These are phyloP conservation scores for Ostrea edulis DNA, from an alignment of 1,140 invertebrate genomes.

Conservation along the genomic window DNA sequence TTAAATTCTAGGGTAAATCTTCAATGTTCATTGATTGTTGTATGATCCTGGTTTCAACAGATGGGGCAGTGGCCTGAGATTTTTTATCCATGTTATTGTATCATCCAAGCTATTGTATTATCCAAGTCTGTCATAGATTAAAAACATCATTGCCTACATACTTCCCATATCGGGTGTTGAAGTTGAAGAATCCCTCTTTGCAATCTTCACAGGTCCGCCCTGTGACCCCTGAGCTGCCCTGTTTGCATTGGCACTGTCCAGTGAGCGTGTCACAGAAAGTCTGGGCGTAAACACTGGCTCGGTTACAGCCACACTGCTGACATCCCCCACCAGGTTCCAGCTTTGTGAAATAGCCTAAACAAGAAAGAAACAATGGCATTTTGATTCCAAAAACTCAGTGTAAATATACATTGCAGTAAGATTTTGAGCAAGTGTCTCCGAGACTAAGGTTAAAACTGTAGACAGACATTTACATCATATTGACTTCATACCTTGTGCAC, in stretches of 20 bases:
- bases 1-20: no score
- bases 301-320: constrained; percentile 91
- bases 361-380: background rate
- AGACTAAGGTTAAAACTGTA: no score
- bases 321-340: constrained; percentile 67
- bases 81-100: no score
- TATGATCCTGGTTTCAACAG: no score
- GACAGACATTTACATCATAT: no score
- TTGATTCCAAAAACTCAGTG: no score
- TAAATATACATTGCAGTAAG: no score
- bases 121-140: no score
- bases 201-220: constrained; percentile 74
- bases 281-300: constrained; percentile 85
- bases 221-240: constrained; percentile 70
- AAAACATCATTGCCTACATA: constrained; percentile 49
- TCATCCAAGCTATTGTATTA: no score
- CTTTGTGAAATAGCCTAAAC: constrained; percentile 88
- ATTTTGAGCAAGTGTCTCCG: no score
- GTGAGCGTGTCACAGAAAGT: constrained; percentile 88
- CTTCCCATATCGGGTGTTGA: constrained; percentile 59
- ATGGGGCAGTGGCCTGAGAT: no score
- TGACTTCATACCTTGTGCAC: constrained; percentile 89
- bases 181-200: constrained; percentile 66
- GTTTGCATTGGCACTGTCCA: constrained; percentile 91
- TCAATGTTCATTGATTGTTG: no score